phyloP scores from a whole-genome alignment of 1,140 invertebrate genomes.

The Acromyrmex heyeri region DNA sequence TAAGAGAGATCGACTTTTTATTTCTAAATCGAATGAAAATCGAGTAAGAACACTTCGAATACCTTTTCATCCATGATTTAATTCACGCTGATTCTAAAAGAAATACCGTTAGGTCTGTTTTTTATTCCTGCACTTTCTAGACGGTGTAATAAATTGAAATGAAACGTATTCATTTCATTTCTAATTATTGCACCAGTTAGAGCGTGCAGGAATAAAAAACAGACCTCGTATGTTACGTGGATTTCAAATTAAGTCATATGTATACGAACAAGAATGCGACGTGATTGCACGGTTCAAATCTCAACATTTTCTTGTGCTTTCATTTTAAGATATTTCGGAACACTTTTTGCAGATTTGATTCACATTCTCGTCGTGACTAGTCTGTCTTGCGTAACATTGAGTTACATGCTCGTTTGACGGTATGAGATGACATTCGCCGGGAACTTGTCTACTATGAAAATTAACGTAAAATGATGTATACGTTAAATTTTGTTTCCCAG shows the following conservation, averaged over 20 bases:
- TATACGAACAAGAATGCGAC: neutral
- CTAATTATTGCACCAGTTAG: too few species aligned
- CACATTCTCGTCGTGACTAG: neutral
- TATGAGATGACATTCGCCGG: neutral
- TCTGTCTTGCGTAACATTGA: neutral
- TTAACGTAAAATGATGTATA: neutral
- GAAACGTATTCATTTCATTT: too few species aligned
- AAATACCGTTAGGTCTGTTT: too few species aligned
- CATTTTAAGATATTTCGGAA: conserved; percentile 1
- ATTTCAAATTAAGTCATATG: neutral
- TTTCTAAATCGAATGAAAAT: too few species aligned
- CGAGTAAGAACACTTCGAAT: too few species aligned
- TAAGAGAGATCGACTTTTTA: too few species aligned
- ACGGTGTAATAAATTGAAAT: too few species aligned
- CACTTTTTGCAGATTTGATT: neutral
- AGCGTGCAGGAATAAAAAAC: too few species aligned
- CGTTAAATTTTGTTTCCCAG: conserved; percentile 6
- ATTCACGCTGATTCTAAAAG: too few species aligned
- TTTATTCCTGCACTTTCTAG: too few species aligned
- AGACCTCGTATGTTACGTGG: neutral
- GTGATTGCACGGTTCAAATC: neutral
- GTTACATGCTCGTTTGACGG: neutral
- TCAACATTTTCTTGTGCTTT: neutral
- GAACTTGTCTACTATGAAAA: neutral
- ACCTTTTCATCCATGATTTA: too few species aligned